Base-by-base conservation (phyloP, 1,140 invertebrate species). In the Anastrepha ludens region DNA sequence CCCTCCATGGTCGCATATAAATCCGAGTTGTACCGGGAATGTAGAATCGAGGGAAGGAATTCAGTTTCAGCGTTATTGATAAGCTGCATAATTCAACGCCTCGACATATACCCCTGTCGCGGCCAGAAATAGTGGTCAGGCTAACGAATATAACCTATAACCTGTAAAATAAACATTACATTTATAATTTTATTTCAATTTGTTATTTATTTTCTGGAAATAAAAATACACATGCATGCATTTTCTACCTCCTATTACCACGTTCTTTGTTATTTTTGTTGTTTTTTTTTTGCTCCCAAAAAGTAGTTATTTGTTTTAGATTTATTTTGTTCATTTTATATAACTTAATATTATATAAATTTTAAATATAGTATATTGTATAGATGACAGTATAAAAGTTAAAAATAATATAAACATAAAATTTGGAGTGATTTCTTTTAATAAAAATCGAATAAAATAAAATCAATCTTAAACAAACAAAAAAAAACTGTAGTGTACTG, bases 251-350 rank as follows among this genome's bases (percentile, higher is more conserved):
- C 17, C 44, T 55, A n/a, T 81, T 55, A n/a, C 44, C 47, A 2
- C 15, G 13, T 13, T 74, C 47, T 0, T 44, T 47, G 67, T 47
- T 74, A 74, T 74, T 44, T 17, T 13, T 29, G 9, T 62, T 62
- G n/a, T 62, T 62, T 15, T 8, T 29, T 29, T 67, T 55, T 50
- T 81, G 44, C n/a, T 55, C 15, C 50, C 17, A 81, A 8, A 50
- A 50, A 50, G 3, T 55, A 9, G 47, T 81, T 81, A 50, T 74
- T 81, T 81, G 6, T 81, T 81, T 55, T 55, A 81, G 17, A 81
- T 81, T 50, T 81, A 81, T 50, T 81, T 81, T 81, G 74, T 81
- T 81, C 74, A 5, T 81, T 81, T 81, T 81, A 55, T 55, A 81
- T 81, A 81, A 81, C 74, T 81, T 81, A 81, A 81, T 55, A 55